These are phyloP conservation scores for Monoplex corrugatus DNA, from an alignment of 2,888 invertebrate genomes.

Conservation along the genomic window DNA sequence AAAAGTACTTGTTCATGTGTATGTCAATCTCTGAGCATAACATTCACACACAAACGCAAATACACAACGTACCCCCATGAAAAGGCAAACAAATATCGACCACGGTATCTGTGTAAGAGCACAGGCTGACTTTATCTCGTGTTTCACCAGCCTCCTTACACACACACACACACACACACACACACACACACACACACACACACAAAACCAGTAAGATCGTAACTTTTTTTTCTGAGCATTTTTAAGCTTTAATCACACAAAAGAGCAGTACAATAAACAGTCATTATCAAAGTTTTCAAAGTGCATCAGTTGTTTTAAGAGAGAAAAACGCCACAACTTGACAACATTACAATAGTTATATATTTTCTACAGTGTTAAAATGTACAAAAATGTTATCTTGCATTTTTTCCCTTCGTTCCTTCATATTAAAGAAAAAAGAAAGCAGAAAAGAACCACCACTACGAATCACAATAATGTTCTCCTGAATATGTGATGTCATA, in stretches of 20 bases:
- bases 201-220: slow-evolving; percentile 26
- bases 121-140: too few relatives aligned
- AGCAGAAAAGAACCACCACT: slow-evolving; percentile 42
- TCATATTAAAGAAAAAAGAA: slow-evolving; percentile 30
- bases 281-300: slow-evolving; percentile 45
- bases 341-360: slow-evolving; percentile 42
- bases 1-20: too few relatives aligned
- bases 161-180: not conserved
- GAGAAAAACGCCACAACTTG: slow-evolving; percentile 47
- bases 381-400: slow-evolving; percentile 48
- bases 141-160: too few relatives aligned
- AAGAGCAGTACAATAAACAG: slow-evolving; percentile 51
- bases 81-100: too few relatives aligned
- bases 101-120: too few relatives aligned
- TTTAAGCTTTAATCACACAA: slow-evolving; percentile 53
- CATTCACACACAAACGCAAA: not conserved
- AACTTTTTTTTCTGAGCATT: too few relatives aligned
- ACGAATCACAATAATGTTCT: slow-evolving; percentile 42
- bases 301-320: slow-evolving; percentile 49
- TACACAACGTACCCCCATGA: too few relatives aligned
- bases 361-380: slow-evolving; percentile 38
- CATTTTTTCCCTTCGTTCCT: slow-evolving; percentile 38
- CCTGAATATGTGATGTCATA: slow-evolving; percentile 33
- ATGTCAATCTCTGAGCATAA: too few relatives aligned
- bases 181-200: not conserved